phyloP scores from a whole-genome alignment of 2,113 vertebrate genomes.

The Saccopteryx leptura region DNA sequence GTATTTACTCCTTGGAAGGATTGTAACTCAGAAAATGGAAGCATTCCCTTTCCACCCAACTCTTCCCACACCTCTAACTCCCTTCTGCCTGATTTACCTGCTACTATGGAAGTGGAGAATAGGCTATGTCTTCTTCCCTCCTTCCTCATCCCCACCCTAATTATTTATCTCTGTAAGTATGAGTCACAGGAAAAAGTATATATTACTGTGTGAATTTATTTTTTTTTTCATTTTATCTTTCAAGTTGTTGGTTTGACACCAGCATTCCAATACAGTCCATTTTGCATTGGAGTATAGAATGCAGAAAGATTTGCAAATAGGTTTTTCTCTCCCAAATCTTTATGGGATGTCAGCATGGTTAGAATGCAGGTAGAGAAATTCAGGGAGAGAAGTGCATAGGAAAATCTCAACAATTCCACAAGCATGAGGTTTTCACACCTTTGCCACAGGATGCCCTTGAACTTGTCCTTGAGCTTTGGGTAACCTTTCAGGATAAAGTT shows the following conservation, averaged over 20 bases:
- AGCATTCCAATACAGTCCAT: not conserved
- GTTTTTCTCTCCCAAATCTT: slow-evolving; percentile 41
- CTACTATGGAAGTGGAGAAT: not conserved
- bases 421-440: slow-evolving; percentile 25
- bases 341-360: not conserved
- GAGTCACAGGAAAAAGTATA: not conserved
- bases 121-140: not conserved
- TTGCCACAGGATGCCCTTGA: slow-evolving; percentile 71
- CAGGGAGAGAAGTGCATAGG: not conserved
- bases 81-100: not conserved
- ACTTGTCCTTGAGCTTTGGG: slow-evolving; percentile 37
- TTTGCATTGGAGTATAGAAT: not conserved
- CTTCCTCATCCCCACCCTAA: not conserved
- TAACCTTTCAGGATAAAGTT: slow-evolving; percentile 79
- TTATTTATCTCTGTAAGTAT: not conserved
- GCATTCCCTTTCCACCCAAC: not conserved
- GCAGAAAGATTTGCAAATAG: not conserved
- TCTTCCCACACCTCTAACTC: not conserved
- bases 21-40: slow-evolving; percentile 50
- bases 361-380: slow-evolving; percentile 22
- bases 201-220: not conserved
- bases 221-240: slow-evolving; percentile 59
- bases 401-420: not conserved
- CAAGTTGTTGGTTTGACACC: slow-evolving; percentile 8
- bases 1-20: not conserved